A percentile compares a stretch with the other conserved stretches of the same genome.
Conservation (phyloP, 2,888 invertebrate genomes). For the Nomada hirtipes region DNA sequence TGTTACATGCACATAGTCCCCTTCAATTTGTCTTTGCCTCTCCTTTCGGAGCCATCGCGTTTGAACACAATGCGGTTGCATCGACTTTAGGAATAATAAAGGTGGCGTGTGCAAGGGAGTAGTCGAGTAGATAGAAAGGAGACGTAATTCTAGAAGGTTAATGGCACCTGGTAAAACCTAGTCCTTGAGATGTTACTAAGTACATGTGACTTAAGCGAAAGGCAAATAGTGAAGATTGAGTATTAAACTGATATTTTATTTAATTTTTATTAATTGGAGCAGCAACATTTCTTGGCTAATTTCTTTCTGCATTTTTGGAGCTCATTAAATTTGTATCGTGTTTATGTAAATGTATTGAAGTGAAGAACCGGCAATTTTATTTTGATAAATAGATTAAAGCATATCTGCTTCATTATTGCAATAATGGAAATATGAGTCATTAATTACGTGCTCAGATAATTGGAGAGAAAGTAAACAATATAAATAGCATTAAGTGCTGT, state of each 20-base stretch:
- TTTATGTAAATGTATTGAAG: too few species aligned
- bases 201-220: not conserved
- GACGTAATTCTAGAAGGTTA: not conserved
- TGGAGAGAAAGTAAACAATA: conserved; percentile 9
- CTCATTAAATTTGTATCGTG: too few species aligned
- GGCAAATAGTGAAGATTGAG: too few species aligned
- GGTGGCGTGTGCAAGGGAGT: not conserved
- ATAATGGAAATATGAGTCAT: not conserved
- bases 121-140: not conserved
- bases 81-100: not conserved
- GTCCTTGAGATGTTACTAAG: too few species aligned
- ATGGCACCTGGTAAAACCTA: too few species aligned
- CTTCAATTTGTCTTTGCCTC: not conserved
- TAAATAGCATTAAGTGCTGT: not conserved
- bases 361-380: not conserved
- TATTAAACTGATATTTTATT: too few species aligned
- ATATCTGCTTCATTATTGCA: not conserved
- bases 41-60: not conserved
- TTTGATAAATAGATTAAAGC: not conserved
- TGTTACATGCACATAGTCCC: too few species aligned
- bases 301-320: too few species aligned
- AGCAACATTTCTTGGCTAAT: too few species aligned
- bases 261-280: not conserved
- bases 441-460: not conserved
- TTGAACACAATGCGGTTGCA: not conserved